Percentiles rank a stretch among this genome's conserved stretches.
Conservation (phyloP, 1,140 invertebrate species). For the Prorops nasuta region DNA sequence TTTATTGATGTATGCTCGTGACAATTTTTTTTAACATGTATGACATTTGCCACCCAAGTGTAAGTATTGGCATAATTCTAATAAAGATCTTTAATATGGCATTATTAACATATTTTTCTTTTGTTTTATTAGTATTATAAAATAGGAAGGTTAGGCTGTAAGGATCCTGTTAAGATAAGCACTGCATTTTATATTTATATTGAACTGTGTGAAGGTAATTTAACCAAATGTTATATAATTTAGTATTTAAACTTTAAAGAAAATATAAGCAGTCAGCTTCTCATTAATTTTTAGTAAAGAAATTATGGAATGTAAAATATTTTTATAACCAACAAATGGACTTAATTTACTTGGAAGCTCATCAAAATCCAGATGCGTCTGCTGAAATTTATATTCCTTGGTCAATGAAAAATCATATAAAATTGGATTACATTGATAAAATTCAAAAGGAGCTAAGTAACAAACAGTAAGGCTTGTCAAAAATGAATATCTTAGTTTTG, state of each 20-base stretch:
- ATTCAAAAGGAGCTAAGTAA: constrained; percentile 37
- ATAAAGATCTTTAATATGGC: background rate
- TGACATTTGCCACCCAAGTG: constrained; percentile 45
- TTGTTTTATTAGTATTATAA: constrained; percentile 47
- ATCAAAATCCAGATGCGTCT: constrained; percentile 29
- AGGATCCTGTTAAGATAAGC: constrained; percentile 46
- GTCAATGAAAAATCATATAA: constrained; percentile 33
- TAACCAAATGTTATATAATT: background rate
- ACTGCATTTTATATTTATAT: constrained; percentile 52
- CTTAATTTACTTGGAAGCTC: constrained; percentile 45
- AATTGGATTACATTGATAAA: constrained; percentile 42
- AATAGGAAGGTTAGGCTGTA: constrained; percentile 49
- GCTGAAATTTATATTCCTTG: constrained; percentile 46
- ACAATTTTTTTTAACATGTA: constrained; percentile 28
- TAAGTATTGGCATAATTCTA: constrained; percentile 28
- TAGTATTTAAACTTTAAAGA: constrained; percentile 8
- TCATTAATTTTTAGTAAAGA: constrained; percentile 30
- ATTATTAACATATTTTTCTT: constrained; percentile 3
- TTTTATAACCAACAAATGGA: constrained; percentile 40
- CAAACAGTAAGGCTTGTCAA: constrained; percentile 25
- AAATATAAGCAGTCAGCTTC: constrained; percentile 1
- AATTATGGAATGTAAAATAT: constrained; percentile 46
- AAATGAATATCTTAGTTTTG: background rate
- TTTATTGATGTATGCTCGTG: background rate
- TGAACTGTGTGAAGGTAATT: constrained; percentile 52